These are phyloP conservation scores for Chaenocephalus aceratus DNA, from an alignment of 2,113 vertebrate species.

Conservation along the genomic window DNA sequence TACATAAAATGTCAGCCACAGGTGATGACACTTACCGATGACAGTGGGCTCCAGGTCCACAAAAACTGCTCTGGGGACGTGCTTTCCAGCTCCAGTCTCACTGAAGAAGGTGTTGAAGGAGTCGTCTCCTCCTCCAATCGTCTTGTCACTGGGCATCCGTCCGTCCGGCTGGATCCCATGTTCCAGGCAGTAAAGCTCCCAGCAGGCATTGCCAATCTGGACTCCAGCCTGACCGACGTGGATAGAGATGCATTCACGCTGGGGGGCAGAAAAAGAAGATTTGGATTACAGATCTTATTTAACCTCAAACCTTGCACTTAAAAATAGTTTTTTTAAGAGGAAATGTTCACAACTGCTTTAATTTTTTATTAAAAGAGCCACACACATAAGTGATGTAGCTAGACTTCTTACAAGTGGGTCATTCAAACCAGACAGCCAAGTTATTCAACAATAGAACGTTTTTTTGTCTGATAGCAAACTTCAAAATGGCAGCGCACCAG, in stretches of 20 bases:
- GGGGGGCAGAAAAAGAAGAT: neutral
- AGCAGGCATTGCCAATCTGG: slow-evolving; percentile 83
- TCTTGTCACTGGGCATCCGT: slow-evolving; percentile 79
- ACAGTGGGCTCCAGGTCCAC: slow-evolving; percentile 90
- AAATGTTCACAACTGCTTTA: neutral
- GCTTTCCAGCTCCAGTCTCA: slow-evolving; percentile 89
- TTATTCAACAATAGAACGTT: neutral
- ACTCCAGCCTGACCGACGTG: slow-evolving; percentile 83
- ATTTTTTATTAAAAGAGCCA: neutral
- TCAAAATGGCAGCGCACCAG: neutral
- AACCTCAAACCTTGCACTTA: neutral
- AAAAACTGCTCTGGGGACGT: slow-evolving; percentile 89
- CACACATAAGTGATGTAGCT: neutral
- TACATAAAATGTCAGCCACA: too few species aligned
- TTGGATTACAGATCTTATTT: neutral
- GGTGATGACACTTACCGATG: slow-evolving; percentile 79
- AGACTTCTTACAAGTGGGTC: neutral
- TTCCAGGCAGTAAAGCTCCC: slow-evolving; percentile 82
- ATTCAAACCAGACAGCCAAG: neutral
- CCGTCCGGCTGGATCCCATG: slow-evolving; percentile 82
- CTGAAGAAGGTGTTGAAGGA: slow-evolving; percentile 94
- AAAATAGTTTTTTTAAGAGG: neutral
- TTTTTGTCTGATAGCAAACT: neutral
- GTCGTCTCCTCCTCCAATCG: slow-evolving; percentile 88
- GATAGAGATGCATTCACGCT: slow-evolving; percentile 83